Conservation (phyloP, 2,113 vertebrate species). For the human region DNA sequence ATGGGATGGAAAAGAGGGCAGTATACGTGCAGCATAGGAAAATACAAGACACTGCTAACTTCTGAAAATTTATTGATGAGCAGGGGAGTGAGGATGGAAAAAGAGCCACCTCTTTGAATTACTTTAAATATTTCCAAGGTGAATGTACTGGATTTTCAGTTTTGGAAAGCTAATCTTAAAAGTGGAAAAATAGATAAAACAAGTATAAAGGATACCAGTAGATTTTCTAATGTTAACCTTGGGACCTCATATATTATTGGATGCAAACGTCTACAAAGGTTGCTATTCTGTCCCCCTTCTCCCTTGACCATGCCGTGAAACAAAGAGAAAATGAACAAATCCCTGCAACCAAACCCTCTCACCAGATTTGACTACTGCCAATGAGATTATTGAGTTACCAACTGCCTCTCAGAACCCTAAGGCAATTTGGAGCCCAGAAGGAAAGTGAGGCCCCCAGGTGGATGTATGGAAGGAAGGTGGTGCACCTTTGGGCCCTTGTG, state of each 20-base stretch:
- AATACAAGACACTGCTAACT: background rate
- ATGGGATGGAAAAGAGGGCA: background rate
- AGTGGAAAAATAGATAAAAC: background rate
- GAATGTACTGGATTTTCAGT: background rate
- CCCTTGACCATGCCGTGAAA: background rate
- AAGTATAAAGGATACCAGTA: background rate
- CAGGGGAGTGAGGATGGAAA: background rate
- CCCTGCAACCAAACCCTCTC: too few relatives aligned
- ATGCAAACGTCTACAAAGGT: background rate
- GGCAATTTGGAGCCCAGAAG: background rate
- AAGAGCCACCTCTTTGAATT: background rate
- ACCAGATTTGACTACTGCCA: background rate
- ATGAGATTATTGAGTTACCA: background rate
- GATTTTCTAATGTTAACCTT: background rate
- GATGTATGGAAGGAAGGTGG: background rate
- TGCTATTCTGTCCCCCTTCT: background rate
- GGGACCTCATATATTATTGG: background rate
- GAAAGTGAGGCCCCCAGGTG: background rate
- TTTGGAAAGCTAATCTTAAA: background rate
- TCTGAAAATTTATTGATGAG: background rate
- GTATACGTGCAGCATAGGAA: background rate
- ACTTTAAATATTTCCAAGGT: background rate
- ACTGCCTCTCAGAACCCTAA: background rate
- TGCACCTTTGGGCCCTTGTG: background rate
- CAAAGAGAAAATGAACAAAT: background rate